Percentiles rank a stretch among this genome's conserved stretches.
phyloP scores from a whole-genome alignment of 2,113 vertebrate species.

The Tenebrosternarchus preto region DNA sequence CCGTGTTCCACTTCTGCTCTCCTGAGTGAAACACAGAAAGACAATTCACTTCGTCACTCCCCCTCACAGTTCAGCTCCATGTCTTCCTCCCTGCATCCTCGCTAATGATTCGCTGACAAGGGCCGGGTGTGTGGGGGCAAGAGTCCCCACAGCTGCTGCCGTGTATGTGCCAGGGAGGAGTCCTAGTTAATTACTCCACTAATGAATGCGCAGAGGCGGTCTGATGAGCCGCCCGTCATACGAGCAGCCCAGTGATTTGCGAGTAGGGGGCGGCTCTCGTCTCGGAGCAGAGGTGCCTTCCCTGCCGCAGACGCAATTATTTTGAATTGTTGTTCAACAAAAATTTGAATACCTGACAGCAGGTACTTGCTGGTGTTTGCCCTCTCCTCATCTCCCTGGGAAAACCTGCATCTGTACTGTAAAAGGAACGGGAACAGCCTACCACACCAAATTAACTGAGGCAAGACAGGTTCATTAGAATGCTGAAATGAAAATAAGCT shows the following conservation, averaged over 20 bases:
- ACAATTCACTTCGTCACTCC: conserved; percentile 41
- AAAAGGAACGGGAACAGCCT: conserved; percentile 23
- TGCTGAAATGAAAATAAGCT: conserved; percentile 11
- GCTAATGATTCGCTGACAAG: conserved; percentile 44
- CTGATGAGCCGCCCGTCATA: conserved; percentile 43
- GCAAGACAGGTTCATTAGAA: conserved; percentile 10
- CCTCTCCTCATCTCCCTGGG: not conserved
- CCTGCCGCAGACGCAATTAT: too few relatives aligned
- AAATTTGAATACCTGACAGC: conserved; percentile 25
- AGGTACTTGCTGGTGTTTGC: conserved; percentile 21
- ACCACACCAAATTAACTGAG: conserved; percentile 4
- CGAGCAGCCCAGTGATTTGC: conserved; percentile 24
- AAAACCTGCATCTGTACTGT: not conserved
- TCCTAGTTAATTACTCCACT: conserved; percentile 54
- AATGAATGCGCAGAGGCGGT: conserved; percentile 43
- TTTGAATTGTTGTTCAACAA: conserved; percentile 9
- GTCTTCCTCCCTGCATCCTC: conserved; percentile 26
- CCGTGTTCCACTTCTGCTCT: conserved; percentile 57
- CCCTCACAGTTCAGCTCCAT: conserved; percentile 11
- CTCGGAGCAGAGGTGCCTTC: conserved; percentile 29
- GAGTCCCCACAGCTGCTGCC: conserved; percentile 45
- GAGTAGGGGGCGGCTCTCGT: conserved; percentile 17
- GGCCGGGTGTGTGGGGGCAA: not conserved
- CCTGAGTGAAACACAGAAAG: conserved; percentile 47
- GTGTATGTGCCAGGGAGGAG: conserved; percentile 45